A percentile compares a stretch with the other conserved stretches of the same genome.
These are phyloP conservation scores for Steinernema feltiae DNA, from an alignment of 1,140 invertebrate genomes.

Conservation along the genomic window DNA sequence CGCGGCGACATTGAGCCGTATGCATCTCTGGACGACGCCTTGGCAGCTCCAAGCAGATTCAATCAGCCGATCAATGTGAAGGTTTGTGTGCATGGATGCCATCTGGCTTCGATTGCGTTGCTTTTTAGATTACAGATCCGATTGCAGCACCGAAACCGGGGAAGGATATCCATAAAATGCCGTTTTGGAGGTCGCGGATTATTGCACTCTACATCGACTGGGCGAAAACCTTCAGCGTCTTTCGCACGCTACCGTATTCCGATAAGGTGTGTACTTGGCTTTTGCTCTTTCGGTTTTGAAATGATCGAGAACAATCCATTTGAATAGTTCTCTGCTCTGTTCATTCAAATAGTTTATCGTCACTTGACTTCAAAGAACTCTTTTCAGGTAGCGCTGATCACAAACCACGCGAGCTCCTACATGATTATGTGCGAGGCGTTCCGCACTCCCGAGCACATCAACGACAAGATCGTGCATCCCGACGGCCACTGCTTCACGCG, in stretches of 20 bases:
- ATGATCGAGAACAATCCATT: too few relatives aligned
- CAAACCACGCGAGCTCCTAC: conserved; percentile 54
- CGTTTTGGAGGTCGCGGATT: conserved; percentile 54
- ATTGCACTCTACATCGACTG: conserved; percentile 57
- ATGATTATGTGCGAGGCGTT: conserved; percentile 59
- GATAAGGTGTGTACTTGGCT: conserved; percentile 48
- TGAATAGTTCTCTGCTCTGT: too few relatives aligned
- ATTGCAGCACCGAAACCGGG: conserved; percentile 43
- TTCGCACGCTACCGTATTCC: conserved; percentile 53
- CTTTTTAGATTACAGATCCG: conserved; percentile 49
- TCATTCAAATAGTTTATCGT: too few relatives aligned
- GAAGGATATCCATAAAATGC: conserved; percentile 50
- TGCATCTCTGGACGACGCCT: conserved; percentile 47
- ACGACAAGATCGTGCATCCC: conserved; percentile 36
- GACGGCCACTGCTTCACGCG: conserved; percentile 28
- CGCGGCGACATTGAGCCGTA: conserved; percentile 48
- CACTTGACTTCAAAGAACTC: neutral
- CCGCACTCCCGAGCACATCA: conserved; percentile 52
- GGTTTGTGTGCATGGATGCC: conserved; percentile 23
- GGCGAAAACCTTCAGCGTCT: conserved; percentile 53
- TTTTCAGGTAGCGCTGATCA: conserved; percentile 51
- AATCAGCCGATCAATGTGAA: conserved; percentile 51
- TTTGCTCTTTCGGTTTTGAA: too few relatives aligned
- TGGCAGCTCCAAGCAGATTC: conserved; percentile 47
- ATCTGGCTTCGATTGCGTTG: neutral